Conservation (phyloP, 2,797 vertebrate species). For the Pseudocheirus occidentalis region DNA sequence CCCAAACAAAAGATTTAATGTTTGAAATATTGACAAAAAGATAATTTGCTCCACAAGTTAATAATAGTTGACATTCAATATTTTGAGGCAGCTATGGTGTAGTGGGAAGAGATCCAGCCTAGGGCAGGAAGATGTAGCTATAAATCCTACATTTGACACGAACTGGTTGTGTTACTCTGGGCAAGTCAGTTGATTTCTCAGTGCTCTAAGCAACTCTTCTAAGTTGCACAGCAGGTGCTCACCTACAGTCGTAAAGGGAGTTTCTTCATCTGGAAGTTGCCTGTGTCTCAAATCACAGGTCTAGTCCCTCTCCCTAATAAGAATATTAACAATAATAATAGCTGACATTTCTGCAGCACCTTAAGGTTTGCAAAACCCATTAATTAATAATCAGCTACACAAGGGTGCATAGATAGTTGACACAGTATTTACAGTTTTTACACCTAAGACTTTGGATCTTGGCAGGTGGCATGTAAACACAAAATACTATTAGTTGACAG, state of each 20-base stretch:
- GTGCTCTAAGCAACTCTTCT: not conserved
- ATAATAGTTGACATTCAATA: not conserved
- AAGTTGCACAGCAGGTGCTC: not conserved
- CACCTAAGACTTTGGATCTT: not conserved
- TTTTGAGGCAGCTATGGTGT: not conserved
- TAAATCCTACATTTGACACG: not conserved
- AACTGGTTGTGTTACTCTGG: not conserved
- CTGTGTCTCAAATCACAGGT: not conserved
- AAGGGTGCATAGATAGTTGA: not conserved
- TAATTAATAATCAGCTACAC: not conserved
- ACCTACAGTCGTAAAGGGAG: not conserved
- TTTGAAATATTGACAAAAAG: not conserved
- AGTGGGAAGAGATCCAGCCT: not conserved
- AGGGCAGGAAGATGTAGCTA: not conserved
- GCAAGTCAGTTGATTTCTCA: not conserved
- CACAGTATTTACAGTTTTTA: not conserved
- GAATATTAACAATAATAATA: not conserved
- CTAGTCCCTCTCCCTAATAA: not conserved
- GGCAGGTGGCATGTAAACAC: not conserved
- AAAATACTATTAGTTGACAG: slow-evolving; percentile 10
- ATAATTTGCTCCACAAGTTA: not conserved
- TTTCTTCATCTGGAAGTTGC: not conserved
- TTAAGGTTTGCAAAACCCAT: not conserved
- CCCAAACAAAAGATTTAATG: not conserved
- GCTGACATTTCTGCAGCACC: not conserved